Conservation (phyloP, 1,140 invertebrate species). For the Latrodectus geometricus region DNA sequence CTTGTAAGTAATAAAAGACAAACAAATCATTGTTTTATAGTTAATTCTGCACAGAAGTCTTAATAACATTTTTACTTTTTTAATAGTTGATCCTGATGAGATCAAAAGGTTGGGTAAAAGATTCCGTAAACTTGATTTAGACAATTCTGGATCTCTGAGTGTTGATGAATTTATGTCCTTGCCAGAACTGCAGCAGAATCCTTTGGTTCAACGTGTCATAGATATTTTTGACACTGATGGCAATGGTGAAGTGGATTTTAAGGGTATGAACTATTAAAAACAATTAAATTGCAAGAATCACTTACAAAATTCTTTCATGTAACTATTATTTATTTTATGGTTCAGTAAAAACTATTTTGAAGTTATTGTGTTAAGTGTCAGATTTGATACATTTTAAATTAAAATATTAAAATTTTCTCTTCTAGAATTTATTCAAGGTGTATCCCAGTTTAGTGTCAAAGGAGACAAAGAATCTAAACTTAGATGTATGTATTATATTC, state of each 20-base stretch:
- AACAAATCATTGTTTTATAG: background rate
- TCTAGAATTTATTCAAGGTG: constrained; percentile 96
- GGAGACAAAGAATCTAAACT: constrained; percentile 98
- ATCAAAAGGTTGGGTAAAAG: constrained; percentile 96
- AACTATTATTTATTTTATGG: background rate
- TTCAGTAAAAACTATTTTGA: background rate
- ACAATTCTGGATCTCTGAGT: constrained; percentile 96
- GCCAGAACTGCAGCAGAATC: constrained; percentile 98
- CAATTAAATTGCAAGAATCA: too few relatives aligned
- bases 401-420: background rate
- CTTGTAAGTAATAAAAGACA: constrained; percentile 43
- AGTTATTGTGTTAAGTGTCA: too few relatives aligned
- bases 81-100: constrained; percentile 95
- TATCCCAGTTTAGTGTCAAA: constrained; percentile 99
- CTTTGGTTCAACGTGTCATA: constrained; percentile 96
- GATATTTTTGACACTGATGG: constrained; percentile 99
- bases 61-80: background rate
- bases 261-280: constrained; percentile 73
- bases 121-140: constrained; percentile 96
- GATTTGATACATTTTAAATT: too few relatives aligned
- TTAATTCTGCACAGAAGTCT: background rate
- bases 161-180: constrained; percentile 99
- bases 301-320: too few relatives aligned
- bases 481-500: constrained; percentile 77
- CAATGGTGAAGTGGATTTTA: constrained; percentile 96